These are phyloP conservation scores for Protobothrops mucrosquamatus DNA, from an alignment of 2,113 vertebrate genomes.

Conservation along the genomic window DNA sequence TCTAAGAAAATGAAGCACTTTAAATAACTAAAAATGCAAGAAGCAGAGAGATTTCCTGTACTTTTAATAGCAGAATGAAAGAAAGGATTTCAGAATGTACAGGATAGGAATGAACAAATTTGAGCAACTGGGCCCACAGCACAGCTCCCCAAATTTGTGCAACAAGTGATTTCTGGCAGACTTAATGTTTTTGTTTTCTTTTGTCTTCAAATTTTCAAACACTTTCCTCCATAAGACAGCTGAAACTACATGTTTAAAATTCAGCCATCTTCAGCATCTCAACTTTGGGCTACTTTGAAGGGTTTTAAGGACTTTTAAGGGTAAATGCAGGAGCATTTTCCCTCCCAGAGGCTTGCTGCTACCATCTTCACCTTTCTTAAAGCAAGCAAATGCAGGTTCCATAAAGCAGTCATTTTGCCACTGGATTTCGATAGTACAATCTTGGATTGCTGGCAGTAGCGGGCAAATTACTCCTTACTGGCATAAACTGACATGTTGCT, in stretches of 20 bases:
- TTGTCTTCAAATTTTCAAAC: background rate
- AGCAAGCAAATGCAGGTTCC: background rate
- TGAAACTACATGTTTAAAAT: background rate
- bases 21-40: background rate
- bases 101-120: background rate
- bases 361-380: background rate
- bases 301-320: background rate
- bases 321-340: background rate
- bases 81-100: background rate
- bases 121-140: background rate
- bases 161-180: background rate
- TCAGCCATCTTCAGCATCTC: background rate
- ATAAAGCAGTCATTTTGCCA: background rate
- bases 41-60: background rate
- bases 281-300: background rate
- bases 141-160: background rate
- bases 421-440: background rate
- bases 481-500: background rate
- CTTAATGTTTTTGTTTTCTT: background rate
- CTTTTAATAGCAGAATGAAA: background rate
- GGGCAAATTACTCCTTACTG: background rate
- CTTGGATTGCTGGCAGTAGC: background rate
- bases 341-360: background rate
- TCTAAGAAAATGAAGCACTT: background rate
- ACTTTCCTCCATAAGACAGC: background rate